A percentile compares a stretch with the other conserved stretches of the same genome.
These are phyloP conservation scores for Xenopus tropicalis DNA, from an alignment of 2,113 vertebrate genomes.

Conservation along the genomic window UCB_Xtro_10.0 CM004443.2:130525001-130525500, in stretches of 20 bases:
- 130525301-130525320: slow-evolving; percentile 59
- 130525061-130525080: slow-evolving; percentile 63
- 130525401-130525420: slow-evolving; percentile 57
- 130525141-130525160: slow-evolving; percentile 80
- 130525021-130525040: slow-evolving; percentile 74
- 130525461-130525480: too few relatives aligned
- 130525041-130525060: slow-evolving; percentile 66
- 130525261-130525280: slow-evolving; percentile 62
- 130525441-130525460: slow-evolving; percentile 23
- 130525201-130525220: slow-evolving; percentile 87
- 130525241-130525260: slow-evolving; percentile 73
- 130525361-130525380: slow-evolving; percentile 72
- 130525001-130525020: slow-evolving; percentile 72
- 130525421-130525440: slow-evolving; percentile 52
- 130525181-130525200: slow-evolving; percentile 80
- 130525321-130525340: neutral
- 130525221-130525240: slow-evolving; percentile 83
- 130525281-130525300: slow-evolving; percentile 72
- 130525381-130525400: slow-evolving; percentile 58
- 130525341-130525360: slow-evolving; percentile 66
- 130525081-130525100: slow-evolving; percentile 59
- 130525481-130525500: too few relatives aligned
- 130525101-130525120: slow-evolving; percentile 69
- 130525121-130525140: slow-evolving; percentile 84
- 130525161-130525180: slow-evolving; percentile 80